These are phyloP conservation scores for Tetragonisca angustula DNA, from an alignment of 2,888 invertebrate species.

Conservation along the genomic window DNA sequence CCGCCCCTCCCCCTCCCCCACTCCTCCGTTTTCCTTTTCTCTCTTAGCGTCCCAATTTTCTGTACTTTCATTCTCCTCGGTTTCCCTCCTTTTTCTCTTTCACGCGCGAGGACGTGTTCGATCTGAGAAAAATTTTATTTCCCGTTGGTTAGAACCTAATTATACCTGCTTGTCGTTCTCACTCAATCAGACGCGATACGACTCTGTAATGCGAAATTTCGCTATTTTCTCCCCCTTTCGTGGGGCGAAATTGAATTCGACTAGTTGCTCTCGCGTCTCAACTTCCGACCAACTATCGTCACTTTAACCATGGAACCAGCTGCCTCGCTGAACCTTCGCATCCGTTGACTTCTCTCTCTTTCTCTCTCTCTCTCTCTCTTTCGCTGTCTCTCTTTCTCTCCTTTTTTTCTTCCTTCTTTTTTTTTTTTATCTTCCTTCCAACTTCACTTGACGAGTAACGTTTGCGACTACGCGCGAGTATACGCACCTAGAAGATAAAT, in stretches of 20 bases:
- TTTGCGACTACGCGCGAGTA: background rate
- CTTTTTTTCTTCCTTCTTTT: background rate
- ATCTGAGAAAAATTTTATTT: conserved; percentile 15
- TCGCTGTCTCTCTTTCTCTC: background rate
- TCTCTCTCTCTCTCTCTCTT: background rate
- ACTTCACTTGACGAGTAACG: too few relatives aligned
- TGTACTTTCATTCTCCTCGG: background rate
- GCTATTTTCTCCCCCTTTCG: conserved; percentile 8
- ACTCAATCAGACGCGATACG: conserved; percentile 27
- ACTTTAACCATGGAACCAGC: conserved; percentile 6
- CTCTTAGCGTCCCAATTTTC: background rate
- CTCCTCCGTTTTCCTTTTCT: background rate
- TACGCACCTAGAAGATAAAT: conserved; percentile 20
- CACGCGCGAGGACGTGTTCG: background rate
- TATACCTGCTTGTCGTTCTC: conserved; percentile 9
- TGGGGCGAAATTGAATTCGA: conserved; percentile 23
- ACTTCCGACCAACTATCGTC: conserved; percentile 39
- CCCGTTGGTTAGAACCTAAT: conserved; percentile 22
- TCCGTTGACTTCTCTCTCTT: conserved; percentile 8
- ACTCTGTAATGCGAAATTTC: conserved; percentile 6
- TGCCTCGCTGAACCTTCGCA: background rate
- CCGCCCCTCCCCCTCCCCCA: too few relatives aligned
- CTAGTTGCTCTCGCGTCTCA: conserved; percentile 27
- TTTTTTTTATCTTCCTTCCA: background rate
- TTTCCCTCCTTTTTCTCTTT: too few relatives aligned